phyloP scores from a whole-genome alignment of 2,113 vertebrate species.

The Tenebrosternarchus preto region DNA sequence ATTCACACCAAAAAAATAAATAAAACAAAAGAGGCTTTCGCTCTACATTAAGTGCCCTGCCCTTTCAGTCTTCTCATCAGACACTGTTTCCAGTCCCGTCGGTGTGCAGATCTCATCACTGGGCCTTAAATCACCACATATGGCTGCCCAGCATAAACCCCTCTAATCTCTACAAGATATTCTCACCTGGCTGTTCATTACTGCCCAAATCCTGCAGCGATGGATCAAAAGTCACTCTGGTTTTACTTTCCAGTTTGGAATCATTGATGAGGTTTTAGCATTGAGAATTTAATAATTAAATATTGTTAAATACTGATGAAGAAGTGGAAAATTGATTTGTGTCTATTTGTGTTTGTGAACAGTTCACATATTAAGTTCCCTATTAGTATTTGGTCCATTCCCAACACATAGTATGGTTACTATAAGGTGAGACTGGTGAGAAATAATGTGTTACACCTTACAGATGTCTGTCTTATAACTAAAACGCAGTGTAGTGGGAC shows the following conservation, averaged over 20 bases:
- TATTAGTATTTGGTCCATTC: neutral
- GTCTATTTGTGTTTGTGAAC: neutral
- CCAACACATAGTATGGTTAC: no score
- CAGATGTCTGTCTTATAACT: neutral
- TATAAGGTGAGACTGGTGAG: neutral
- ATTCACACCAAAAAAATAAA: neutral
- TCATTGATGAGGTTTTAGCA: neutral
- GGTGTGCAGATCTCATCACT: neutral
- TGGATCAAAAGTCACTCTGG: neutral
- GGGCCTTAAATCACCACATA: conserved; percentile 46
- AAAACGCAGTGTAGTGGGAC: neutral
- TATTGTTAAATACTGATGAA: neutral
- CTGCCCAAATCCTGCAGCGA: conserved; percentile 12
- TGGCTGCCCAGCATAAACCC: conserved; percentile 40
- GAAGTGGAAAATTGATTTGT: no score
- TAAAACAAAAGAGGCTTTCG: neutral
- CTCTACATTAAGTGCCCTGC: neutral
- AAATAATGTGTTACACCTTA: neutral
- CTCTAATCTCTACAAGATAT: conserved; percentile 27
- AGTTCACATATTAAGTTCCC: neutral
- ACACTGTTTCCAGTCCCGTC: neutral
- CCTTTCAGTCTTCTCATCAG: conserved; percentile 25
- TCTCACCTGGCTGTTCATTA: conserved; percentile 14
- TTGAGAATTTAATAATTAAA: neutral
- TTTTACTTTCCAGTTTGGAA: neutral